Percentiles rank a stretch among this genome's conserved stretches.
Evolutionary conservation across 2,888 invertebrate species (phyloP).

Genomic region (Tenthredo notha): DNA sequence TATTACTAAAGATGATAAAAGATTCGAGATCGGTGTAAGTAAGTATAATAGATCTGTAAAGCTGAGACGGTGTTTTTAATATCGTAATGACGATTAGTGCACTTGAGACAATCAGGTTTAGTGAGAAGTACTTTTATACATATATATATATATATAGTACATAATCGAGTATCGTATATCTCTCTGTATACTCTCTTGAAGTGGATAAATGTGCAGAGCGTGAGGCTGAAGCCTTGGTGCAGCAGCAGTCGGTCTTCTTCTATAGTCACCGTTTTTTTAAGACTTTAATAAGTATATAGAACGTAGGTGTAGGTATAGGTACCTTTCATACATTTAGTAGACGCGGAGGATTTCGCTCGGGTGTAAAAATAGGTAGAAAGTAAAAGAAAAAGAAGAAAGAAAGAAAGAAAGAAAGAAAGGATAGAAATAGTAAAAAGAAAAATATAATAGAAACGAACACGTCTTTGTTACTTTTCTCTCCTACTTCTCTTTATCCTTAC

Average conservation of each 20-base stretch:
- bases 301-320: background rate
- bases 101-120: constrained; percentile 14
- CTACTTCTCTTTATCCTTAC: background rate
- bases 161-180: background rate
- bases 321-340: background rate
- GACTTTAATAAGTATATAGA: constrained; percentile 1
- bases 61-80: background rate
- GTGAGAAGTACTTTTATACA: background rate
- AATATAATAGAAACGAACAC: background rate
- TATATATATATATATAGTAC: background rate
- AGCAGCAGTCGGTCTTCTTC: background rate
- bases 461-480: background rate
- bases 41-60: background rate
- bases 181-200: background rate
- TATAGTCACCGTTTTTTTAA: background rate
- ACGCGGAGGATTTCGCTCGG: background rate
- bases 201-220: background rate
- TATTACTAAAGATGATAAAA: background rate
- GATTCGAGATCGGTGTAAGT: background rate
- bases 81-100: constrained; percentile 12
- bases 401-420: background rate
- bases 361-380: background rate
- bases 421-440: background rate
- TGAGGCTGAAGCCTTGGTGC: background rate
- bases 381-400: background rate